Conservation (phyloP, 2,797 vertebrate genomes). For the Gallinago solitaria region DNA sequence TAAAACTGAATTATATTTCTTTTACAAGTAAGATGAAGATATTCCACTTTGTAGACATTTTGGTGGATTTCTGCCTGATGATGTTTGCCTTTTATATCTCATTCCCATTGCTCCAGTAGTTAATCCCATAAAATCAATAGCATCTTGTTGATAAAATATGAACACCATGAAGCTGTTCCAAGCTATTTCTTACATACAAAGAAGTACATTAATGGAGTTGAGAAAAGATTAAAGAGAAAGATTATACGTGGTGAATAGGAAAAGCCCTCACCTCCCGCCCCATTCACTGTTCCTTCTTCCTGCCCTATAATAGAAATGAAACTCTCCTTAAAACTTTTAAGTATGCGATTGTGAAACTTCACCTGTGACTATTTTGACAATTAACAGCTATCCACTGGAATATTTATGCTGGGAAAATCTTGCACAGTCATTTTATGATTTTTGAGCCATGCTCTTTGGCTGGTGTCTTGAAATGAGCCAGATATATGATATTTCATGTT, state of each 20-base stretch:
- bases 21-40: constrained; percentile 8
- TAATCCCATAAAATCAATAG: constrained; percentile 52
- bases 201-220: neutral
- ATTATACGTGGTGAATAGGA: neutral
- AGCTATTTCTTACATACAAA: neutral
- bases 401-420: neutral
- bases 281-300: neutral
- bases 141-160: constrained; percentile 32
- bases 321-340: neutral
- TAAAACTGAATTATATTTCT: neutral
- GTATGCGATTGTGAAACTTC: neutral
- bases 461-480: neutral
- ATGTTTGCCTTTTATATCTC: constrained; percentile 52
- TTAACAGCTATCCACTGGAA: neutral
- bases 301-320: neutral
- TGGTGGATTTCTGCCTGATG: constrained; percentile 16
- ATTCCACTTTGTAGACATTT: constrained; percentile 26
- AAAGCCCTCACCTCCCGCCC: fast-evolving
- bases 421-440: constrained; percentile 29
- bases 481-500: constrained; percentile 39
- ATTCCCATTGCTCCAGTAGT: neutral
- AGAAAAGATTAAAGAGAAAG: neutral
- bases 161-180: neutral
- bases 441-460: neutral
- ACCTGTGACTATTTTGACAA: neutral